These are phyloP conservation scores for Pecten maximus DNA, from an alignment of 2,888 invertebrate species.

Conservation along the genomic window DNA sequence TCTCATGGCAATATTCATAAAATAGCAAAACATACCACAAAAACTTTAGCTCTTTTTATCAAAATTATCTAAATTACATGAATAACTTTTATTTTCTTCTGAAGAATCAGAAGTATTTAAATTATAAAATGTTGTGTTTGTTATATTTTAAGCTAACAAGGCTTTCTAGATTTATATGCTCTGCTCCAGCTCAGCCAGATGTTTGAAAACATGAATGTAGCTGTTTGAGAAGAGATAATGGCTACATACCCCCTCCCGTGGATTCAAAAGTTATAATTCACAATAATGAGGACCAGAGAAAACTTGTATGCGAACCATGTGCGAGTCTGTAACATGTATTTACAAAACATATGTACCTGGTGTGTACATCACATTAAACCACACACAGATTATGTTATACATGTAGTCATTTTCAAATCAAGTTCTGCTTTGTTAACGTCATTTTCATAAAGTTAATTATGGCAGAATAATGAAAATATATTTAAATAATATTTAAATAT, in stretches of 20 bases:
- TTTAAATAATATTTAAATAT: no score
- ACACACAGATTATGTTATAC: background rate
- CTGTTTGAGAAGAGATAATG: slow-evolving; percentile 16
- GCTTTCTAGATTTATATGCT: background rate
- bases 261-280: slow-evolving; percentile 20
- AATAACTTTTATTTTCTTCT: background rate
- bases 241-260: background rate
- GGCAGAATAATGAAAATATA: no score
- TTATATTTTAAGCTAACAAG: background rate
- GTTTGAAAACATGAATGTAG: slow-evolving; percentile 4
- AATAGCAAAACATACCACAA: background rate
- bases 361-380: background rate
- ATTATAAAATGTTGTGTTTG: background rate
- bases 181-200: background rate
- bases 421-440: background rate
- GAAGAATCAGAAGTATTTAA: background rate
- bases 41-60: background rate
- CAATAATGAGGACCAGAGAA: background rate
- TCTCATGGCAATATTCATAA: no score
- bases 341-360: slow-evolving; percentile 6
- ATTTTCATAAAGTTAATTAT: background rate
- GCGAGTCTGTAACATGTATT: background rate
- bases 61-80: background rate
- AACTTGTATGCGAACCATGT: background rate
- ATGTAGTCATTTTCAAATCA: background rate